Evolutionary conservation across 2,797 vertebrate species (phyloP).

Genomic region (Smutsia temminckii): DNA sequence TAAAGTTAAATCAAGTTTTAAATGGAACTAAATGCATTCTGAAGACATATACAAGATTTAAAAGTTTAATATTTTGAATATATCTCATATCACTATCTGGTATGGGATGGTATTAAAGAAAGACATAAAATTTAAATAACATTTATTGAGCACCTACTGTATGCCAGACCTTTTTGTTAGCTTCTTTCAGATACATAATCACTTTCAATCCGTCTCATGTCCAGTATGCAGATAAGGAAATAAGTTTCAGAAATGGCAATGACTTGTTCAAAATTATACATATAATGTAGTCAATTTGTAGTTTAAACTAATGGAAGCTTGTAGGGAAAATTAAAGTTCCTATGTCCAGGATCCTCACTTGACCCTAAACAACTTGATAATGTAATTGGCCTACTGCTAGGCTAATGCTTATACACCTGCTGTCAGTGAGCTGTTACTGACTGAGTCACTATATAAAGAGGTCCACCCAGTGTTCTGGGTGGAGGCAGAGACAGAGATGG

Average conservation of each 20-base stretch:
- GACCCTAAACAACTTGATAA: too few species aligned
- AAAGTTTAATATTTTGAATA: slow-evolving; percentile 22
- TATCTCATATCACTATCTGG: background rate
- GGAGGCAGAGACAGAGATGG: too few species aligned
- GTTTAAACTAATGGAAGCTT: background rate
- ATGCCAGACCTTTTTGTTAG: background rate
- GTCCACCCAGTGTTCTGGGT: too few species aligned
- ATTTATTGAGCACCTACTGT: slow-evolving; percentile 37
- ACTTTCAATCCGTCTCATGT: background rate
- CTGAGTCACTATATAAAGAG: too few species aligned
- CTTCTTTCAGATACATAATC: background rate
- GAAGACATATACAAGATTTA: background rate
- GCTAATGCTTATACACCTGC: too few species aligned
- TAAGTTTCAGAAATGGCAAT: background rate
- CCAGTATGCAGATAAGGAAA: slow-evolving; percentile 12
- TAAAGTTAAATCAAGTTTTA: slow-evolving; percentile 47
- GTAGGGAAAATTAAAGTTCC: too few species aligned
- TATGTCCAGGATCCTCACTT: too few species aligned
- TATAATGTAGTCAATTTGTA: background rate
- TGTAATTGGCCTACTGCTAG: too few species aligned
- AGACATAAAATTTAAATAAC: background rate
- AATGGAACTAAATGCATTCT: slow-evolving; percentile 16
- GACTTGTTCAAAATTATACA: background rate
- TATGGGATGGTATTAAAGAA: background rate
- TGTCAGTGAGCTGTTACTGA: too few species aligned